phyloP scores from a whole-genome alignment of 1,140 invertebrate genomes.

The Tetranychus urticae region DNA sequence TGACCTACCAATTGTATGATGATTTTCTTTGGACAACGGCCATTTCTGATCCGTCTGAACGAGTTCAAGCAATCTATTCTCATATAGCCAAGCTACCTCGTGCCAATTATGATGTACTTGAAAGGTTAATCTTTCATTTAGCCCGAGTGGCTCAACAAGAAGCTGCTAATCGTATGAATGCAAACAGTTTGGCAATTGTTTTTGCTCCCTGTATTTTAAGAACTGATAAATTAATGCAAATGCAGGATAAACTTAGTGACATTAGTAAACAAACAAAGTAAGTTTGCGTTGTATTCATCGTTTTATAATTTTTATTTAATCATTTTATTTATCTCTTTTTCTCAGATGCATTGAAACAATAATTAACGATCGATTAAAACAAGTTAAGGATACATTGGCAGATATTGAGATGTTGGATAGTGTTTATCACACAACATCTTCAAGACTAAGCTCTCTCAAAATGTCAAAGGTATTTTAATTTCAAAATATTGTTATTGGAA shows the following conservation, averaged over 20 bases:
- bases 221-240: conserved; percentile 55
- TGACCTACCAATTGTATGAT: conserved; percentile 81
- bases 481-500: neutral
- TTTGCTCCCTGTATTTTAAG: conserved; percentile 81
- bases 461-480: conserved; percentile 34
- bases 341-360: conserved; percentile 64
- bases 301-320: conserved; percentile 1
- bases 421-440: conserved; percentile 46
- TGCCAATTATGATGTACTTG: conserved; percentile 68
- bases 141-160: conserved; percentile 62
- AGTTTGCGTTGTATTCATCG: conserved; percentile 8
- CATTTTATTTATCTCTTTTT: conserved; percentile 20
- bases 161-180: conserved; percentile 70
- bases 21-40: conserved; percentile 61
- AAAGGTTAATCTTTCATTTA: conserved; percentile 74
- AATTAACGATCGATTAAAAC: conserved; percentile 45
- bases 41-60: conserved; percentile 10
- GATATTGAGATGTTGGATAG: conserved; percentile 70
- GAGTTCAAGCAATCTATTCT: conserved; percentile 11
- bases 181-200: conserved; percentile 70
- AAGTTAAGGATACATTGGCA: conserved; percentile 48
- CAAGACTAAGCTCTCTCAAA: conserved; percentile 41
- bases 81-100: conserved; percentile 60
- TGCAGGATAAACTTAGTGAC: conserved; percentile 57
- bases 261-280: conserved; percentile 25